Conservation (phyloP, 2,113 vertebrate species). For the Mola mola region DNA sequence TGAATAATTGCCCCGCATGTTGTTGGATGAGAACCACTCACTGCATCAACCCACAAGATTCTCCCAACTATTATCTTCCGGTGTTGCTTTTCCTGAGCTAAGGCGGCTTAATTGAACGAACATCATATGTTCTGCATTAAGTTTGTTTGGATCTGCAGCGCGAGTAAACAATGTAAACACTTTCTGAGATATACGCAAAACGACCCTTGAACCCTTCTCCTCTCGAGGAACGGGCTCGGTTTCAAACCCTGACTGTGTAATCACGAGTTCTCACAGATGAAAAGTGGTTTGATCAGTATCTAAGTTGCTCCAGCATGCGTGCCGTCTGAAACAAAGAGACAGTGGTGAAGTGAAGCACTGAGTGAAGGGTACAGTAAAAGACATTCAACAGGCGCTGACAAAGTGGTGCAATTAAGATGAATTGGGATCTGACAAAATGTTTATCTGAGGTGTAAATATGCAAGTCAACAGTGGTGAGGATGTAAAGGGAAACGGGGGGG, state of each 20-base stretch:
- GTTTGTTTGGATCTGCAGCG: no score
- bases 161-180: slow-evolving; percentile 19
- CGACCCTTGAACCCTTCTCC: background rate
- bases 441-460: slow-evolving; percentile 77
- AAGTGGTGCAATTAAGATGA: slow-evolving; percentile 71
- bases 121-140: no score
- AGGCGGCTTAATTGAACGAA: slow-evolving; percentile 53
- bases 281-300: slow-evolving; percentile 46
- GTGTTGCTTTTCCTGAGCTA: slow-evolving; percentile 86
- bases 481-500: background rate
- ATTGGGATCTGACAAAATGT: slow-evolving; percentile 68
- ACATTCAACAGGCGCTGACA: slow-evolving; percentile 63
- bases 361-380: slow-evolving; percentile 44
- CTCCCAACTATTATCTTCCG: slow-evolving; percentile 10
- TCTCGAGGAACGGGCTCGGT: background rate
- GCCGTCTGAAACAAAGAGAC: slow-evolving; percentile 38
- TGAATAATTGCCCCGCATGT: slow-evolving; percentile 91
- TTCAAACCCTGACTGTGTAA: slow-evolving; percentile 47
- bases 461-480: slow-evolving; percentile 61
- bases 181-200: slow-evolving; percentile 12
- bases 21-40: slow-evolving; percentile 89
- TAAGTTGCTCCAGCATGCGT: background rate
- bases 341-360: background rate
- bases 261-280: slow-evolving; percentile 29
- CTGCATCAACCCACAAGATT: slow-evolving; percentile 68